phyloP scores from a whole-genome alignment of 2,113 vertebrate genomes.

The Tragelaphus imberbis region DNA sequence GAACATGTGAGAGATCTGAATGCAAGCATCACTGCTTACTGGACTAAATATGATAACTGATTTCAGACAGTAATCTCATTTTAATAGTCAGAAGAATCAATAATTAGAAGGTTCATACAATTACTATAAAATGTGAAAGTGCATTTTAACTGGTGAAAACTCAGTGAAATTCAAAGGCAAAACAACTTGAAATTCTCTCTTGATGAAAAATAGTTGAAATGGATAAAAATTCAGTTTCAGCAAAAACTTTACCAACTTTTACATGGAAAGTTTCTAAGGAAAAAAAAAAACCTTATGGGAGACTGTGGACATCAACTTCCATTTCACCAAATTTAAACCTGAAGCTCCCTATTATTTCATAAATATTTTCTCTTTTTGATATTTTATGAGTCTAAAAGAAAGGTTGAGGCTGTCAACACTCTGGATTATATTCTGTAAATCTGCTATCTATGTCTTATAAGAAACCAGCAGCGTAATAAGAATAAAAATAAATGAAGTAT shows the following conservation, averaged over 20 bases:
- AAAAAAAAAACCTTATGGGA: background rate
- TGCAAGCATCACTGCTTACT: background rate
- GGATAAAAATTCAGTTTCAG: conserved; percentile 12
- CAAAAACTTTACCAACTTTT: conserved; percentile 21
- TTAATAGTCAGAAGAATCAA: background rate
- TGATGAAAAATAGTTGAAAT: background rate
- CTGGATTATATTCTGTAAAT: background rate
- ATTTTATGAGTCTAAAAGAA: conserved; percentile 25
- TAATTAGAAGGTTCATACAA: background rate
- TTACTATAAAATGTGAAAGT: background rate
- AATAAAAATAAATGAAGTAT: conserved; percentile 10
- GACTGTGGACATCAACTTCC: background rate
- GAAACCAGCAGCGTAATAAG: background rate
- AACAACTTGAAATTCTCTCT: background rate
- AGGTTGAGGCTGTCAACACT: background rate
- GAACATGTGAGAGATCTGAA: background rate
- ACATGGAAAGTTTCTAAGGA: background rate
- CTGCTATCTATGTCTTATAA: conserved; percentile 19
- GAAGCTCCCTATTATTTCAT: background rate
- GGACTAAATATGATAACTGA: background rate
- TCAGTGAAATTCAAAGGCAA: background rate
- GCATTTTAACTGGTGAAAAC: conserved; percentile 23
- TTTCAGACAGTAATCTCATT: background rate
- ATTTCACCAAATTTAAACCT: conserved; percentile 51
- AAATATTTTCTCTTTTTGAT: conserved; percentile 30